Conservation (phyloP, 2,797 vertebrate genomes). For the Crypturellus tataupa region DNA sequence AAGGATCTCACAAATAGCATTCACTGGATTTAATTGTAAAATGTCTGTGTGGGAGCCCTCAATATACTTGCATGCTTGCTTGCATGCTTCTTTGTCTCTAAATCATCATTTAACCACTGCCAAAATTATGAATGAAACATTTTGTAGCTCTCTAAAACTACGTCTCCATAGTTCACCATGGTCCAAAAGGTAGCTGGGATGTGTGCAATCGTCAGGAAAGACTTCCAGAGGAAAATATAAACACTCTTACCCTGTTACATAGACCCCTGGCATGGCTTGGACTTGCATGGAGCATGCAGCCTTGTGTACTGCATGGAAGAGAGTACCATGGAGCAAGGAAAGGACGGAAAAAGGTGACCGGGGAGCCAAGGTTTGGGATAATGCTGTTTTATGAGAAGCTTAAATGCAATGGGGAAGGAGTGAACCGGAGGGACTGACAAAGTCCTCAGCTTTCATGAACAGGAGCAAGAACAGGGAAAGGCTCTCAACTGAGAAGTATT, state of each 20-base stretch:
- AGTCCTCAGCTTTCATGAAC: not conserved
- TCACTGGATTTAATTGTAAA: not conserved
- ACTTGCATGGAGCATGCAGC: not conserved
- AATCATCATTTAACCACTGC: not conserved
- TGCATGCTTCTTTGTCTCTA: not conserved
- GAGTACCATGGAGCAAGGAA: not conserved
- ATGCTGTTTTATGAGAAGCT: not conserved
- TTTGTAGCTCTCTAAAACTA: not conserved
- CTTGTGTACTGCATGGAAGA: not conserved
- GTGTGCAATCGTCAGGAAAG: not conserved
- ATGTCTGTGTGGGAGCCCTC: not conserved
- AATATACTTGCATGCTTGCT: not conserved
- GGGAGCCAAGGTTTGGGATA: not conserved
- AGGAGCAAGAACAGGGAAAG: not conserved
- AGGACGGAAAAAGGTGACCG: not conserved
- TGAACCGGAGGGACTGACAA: not conserved
- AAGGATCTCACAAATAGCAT: not conserved
- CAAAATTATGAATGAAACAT: not conserved
- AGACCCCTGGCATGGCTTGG: not conserved
- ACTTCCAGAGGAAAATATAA: not conserved
- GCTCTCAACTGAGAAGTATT: not conserved
- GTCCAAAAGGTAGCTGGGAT: not conserved
- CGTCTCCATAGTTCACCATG: not conserved
- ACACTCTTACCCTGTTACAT: not conserved
- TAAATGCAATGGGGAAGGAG: not conserved